These are phyloP conservation scores for Lepidochrysops patricia DNA, from an alignment of 2,888 invertebrate genomes.

Conservation along the genomic window DNA sequence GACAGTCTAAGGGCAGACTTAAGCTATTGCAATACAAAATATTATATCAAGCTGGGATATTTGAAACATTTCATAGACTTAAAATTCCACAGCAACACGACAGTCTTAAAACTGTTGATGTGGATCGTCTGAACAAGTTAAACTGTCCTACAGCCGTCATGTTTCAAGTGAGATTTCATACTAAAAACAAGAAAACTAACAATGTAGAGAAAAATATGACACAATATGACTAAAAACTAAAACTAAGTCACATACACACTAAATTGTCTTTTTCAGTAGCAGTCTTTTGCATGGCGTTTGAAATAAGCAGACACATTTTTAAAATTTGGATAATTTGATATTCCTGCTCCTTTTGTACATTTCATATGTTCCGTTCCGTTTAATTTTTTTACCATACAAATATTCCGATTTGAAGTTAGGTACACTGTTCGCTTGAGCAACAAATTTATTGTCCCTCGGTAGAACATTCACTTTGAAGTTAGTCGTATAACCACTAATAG, in stretches of 20 bases:
- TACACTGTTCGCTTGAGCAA: constrained; percentile 40
- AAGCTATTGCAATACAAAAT: too few relatives aligned
- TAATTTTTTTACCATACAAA: constrained; percentile 44
- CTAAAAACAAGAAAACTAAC: background rate
- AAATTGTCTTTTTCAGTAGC: background rate
- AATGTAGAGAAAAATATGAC: background rate
- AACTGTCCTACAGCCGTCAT: too few relatives aligned
- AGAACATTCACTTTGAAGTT: constrained; percentile 54
- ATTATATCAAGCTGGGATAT: too few relatives aligned
- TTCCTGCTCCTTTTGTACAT: constrained; percentile 48
- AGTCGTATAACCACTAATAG: constrained; percentile 55
- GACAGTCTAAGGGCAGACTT: too few relatives aligned
- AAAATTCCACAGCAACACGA: too few relatives aligned
- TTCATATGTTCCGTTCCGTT: constrained; percentile 50
- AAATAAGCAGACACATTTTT: constrained; percentile 19
- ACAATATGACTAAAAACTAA: background rate
- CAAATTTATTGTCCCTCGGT: constrained; percentile 45
- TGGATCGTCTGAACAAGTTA: too few relatives aligned
- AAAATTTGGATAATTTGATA: constrained; percentile 57
- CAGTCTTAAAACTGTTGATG: too few relatives aligned
- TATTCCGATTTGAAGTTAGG: constrained; percentile 50
- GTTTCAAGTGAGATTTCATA: too few relatives aligned
- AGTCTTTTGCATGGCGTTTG: background rate
- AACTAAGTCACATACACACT: background rate
- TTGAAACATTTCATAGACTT: too few relatives aligned